phyloP scores from a whole-genome alignment of 2,797 vertebrate genomes.

The Parotocinclus haroldoi region DNA sequence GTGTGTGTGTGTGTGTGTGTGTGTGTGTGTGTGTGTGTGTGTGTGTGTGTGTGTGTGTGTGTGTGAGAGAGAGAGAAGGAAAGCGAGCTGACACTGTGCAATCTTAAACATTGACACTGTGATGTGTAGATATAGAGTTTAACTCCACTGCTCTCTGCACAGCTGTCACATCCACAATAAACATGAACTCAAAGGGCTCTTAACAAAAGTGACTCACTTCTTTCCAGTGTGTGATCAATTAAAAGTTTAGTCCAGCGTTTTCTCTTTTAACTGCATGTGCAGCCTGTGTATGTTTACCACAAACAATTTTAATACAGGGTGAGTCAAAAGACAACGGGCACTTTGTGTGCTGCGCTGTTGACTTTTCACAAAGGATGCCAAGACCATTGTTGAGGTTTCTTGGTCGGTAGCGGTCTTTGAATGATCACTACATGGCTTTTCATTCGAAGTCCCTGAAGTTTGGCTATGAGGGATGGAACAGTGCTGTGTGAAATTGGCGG shows the following conservation, averaged over 20 bases:
- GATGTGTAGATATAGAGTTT: constrained; percentile 47
- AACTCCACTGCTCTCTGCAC: constrained; percentile 70
- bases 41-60: neutral
- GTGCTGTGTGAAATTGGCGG: too few relatives aligned
- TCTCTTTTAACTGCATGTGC: too few relatives aligned
- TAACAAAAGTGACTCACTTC: constrained; percentile 70
- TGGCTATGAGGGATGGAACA: too few relatives aligned
- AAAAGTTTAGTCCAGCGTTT: too few relatives aligned
- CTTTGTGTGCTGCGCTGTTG: too few relatives aligned
- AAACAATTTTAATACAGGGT: too few relatives aligned
- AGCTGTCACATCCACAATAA: constrained; percentile 74
- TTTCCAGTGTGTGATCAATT: constrained; percentile 51
- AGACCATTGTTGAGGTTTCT: too few relatives aligned
- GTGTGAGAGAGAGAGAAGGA: constrained; percentile 16
- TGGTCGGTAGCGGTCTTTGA: too few relatives aligned
- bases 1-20: constrained; percentile 26
- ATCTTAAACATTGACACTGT: constrained; percentile 40
- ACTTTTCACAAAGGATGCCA: too few relatives aligned
- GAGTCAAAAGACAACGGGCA: too few relatives aligned
- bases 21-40: constrained; percentile 7
- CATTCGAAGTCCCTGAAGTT: too few relatives aligned
- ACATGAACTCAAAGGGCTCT: constrained; percentile 80
- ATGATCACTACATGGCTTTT: too few relatives aligned
- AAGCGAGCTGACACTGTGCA: constrained; percentile 23
- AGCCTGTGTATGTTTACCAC: neutral